Evolutionary conservation across 1,140 invertebrate genomes (phyloP).

Genomic region (Euura saliciscinereae): DNA sequence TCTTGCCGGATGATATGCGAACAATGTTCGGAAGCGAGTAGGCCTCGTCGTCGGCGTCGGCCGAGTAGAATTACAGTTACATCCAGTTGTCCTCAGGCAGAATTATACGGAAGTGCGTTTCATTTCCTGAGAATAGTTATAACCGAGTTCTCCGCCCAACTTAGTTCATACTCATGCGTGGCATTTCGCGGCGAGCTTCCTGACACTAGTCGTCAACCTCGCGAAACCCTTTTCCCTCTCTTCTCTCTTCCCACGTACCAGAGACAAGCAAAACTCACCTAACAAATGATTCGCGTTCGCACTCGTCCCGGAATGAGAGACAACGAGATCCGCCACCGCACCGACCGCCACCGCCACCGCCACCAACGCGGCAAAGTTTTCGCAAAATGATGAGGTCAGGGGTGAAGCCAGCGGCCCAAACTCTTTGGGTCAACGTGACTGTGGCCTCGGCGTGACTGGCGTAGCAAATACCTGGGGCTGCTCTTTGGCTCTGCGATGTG

Average conservation of each 20-base stretch:
- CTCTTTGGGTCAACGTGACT: neutral
- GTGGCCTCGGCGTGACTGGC: neutral
- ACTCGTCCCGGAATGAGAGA: slow-evolving; percentile 15
- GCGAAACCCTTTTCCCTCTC: slow-evolving; percentile 10
- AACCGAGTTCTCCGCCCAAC: neutral
- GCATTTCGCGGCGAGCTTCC: slow-evolving; percentile 10
- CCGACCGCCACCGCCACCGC: slow-evolving; percentile 37
- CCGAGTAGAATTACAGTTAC: neutral
- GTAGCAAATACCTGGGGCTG: neutral
- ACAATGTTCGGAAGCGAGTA: neutral
- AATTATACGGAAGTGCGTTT: slow-evolving; percentile 9
- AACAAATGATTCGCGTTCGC: slow-evolving; percentile 10
- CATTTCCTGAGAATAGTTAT: neutral
- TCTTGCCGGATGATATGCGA: neutral
- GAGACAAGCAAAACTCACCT: neutral
- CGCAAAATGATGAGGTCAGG: neutral
- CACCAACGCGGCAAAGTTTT: neutral
- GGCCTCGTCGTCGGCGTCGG: neutral
- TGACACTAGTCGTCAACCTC: slow-evolving; percentile 1
- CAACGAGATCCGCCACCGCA: slow-evolving; percentile 33
- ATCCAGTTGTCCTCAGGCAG: neutral
- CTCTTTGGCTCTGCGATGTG: neutral
- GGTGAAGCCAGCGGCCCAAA: neutral
- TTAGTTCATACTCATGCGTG: slow-evolving; percentile 6
- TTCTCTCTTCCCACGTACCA: neutral